Evolutionary conservation across 2,113 vertebrate species (phyloP).

Genomic region (Rhinoderma darwinii): DNA sequence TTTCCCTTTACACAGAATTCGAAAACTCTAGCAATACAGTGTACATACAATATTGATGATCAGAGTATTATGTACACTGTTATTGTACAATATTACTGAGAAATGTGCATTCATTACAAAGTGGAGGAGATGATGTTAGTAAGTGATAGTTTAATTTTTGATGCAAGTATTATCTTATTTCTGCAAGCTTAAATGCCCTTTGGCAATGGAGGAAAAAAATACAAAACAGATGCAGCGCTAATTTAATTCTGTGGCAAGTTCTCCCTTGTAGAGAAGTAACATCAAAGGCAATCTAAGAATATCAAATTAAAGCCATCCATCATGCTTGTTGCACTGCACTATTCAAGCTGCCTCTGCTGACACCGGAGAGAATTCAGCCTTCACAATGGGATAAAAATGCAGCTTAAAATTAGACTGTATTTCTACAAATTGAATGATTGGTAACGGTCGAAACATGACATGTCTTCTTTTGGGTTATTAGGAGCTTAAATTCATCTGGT

Average conservation of each 20-base stretch:
- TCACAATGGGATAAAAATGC: conserved; percentile 61
- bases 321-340: conserved; percentile 68
- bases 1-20: too few relatives aligned
- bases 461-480: conserved; percentile 12
- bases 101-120: background rate
- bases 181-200: conserved; percentile 59
- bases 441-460: conserved; percentile 60
- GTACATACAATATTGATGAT: background rate
- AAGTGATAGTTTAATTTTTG: conserved; percentile 61
- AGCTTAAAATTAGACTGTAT: conserved; percentile 68
- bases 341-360: conserved; percentile 66
- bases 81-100: background rate
- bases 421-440: conserved; percentile 67
- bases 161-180: conserved; percentile 11
- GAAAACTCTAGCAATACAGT: background rate
- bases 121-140: background rate
- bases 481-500: background rate
- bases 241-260: conserved; percentile 73
- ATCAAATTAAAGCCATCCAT: conserved; percentile 79
- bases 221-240: conserved; percentile 70
- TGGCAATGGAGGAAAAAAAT: conserved; percentile 66
- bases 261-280: conserved; percentile 68
- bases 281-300: conserved; percentile 71
- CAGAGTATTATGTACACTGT: background rate
- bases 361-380: conserved; percentile 69